A percentile compares a stretch with the other conserved stretches of the same genome.
phyloP scores from a whole-genome alignment of 2,797 vertebrate genomes.

The Lithobates sylvaticus region DNA sequence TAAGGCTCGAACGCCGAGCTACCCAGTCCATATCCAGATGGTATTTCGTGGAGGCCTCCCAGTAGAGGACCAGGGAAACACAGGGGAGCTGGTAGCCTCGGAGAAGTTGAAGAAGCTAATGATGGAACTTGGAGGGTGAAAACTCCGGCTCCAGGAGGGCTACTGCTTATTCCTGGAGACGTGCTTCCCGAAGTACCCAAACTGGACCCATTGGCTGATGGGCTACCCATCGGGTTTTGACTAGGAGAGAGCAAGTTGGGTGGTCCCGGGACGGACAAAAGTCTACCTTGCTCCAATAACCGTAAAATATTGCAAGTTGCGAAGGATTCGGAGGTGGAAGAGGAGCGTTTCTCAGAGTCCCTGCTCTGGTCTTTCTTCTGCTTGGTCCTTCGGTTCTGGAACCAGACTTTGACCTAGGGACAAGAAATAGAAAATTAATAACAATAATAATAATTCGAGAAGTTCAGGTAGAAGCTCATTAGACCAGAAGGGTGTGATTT shows the following conservation, averaged over 20 bases:
- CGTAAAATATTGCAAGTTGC: constrained; percentile 94
- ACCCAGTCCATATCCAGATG: constrained; percentile 81
- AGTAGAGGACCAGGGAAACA: constrained; percentile 85
- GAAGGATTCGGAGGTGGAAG: constrained; percentile 85
- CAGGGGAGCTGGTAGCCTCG: constrained; percentile 78
- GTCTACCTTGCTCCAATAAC: constrained; percentile 90
- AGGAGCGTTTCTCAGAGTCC: constrained; percentile 88
- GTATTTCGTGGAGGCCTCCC: constrained; percentile 82
- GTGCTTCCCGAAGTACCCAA: constrained; percentile 69
- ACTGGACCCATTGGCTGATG: constrained; percentile 73
- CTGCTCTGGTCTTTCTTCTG: constrained; percentile 97
- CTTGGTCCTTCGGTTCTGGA: constrained; percentile 96
- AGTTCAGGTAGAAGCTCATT: no score
- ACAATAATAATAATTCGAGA: no score
- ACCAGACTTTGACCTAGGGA: constrained; percentile 94
- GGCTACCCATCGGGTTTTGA: constrained; percentile 58
- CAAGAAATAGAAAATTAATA: neutral
- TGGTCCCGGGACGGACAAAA: constrained; percentile 83
- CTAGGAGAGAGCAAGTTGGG: constrained; percentile 78
- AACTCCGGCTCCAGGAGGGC: constrained; percentile 68
- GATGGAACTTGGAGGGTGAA: constrained; percentile 82
- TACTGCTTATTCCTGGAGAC: constrained; percentile 68
- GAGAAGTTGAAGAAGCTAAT: constrained; percentile 76
- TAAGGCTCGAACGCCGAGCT: constrained; percentile 94
- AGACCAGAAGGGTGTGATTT: no score